phyloP scores from a whole-genome alignment of 2,797 vertebrate genomes.

The Staurois parvus region DNA sequence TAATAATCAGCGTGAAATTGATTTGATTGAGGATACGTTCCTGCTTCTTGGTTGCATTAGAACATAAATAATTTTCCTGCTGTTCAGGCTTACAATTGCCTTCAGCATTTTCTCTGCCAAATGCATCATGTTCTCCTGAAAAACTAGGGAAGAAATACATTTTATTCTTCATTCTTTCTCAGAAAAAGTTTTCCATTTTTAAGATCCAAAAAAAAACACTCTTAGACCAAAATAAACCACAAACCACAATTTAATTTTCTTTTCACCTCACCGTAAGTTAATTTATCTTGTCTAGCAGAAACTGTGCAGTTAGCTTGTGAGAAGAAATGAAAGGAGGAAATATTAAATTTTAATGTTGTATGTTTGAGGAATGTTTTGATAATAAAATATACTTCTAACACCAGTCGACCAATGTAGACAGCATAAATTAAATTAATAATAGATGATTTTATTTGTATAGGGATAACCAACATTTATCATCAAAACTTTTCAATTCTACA shows the following conservation, averaged over 20 bases:
- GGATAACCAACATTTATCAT: no score
- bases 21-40: conserved; percentile 21
- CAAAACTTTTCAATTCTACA: no score
- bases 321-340: no score
- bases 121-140: conserved; percentile 41
- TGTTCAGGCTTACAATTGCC: conserved; percentile 42
- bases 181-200: conserved; percentile 8
- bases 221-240: conserved; percentile 19
- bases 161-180: conserved; percentile 11
- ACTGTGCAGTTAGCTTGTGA: neutral
- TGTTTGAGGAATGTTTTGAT: no score
- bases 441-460: no score
- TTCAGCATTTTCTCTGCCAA: conserved; percentile 45
- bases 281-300: neutral
- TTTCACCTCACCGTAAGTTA: neutral
- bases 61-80: conserved; percentile 57
- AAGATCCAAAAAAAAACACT: neutral
- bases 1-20: conserved; percentile 52
- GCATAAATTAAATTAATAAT: no score
- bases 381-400: no score
- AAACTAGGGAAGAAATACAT: conserved; percentile 16
- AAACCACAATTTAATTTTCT: neutral
- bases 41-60: conserved; percentile 32
- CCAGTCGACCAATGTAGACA: no score
- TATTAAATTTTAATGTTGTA: no score